A percentile compares a stretch with the other conserved stretches of the same genome.
phyloP scores from a whole-genome alignment of 2,113 vertebrate genomes.

The Thamnophis sirtalis region DNA sequence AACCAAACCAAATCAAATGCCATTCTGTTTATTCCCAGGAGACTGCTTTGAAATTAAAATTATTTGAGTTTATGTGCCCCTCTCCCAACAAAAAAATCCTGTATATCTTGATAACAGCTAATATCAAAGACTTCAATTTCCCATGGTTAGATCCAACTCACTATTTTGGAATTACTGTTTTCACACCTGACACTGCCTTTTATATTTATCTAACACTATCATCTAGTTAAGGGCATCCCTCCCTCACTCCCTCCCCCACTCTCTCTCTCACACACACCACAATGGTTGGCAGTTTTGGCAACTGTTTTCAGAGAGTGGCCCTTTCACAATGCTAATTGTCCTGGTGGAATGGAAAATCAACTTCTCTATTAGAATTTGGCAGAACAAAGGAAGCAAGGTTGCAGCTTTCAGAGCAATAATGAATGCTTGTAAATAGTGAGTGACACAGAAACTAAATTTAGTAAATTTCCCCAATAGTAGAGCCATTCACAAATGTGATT shows the following conservation, averaged over 20 bases:
- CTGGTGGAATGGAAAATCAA: neutral
- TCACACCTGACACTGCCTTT: neutral
- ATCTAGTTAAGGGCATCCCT: neutral
- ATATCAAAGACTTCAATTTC: neutral
- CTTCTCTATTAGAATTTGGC: neutral
- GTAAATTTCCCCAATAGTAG: conserved; percentile 26
- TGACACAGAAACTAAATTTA: conserved; percentile 8
- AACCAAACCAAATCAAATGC: neutral
- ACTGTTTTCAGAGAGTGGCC: neutral
- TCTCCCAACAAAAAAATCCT: neutral
- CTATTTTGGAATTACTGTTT: neutral
- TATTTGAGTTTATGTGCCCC: neutral
- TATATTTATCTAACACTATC: neutral
- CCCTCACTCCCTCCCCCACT: no score
- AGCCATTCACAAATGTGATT: conserved; percentile 21
- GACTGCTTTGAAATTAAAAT: neutral
- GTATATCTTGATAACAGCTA: neutral
- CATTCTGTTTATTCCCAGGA: neutral
- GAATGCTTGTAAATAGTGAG: conserved; percentile 14
- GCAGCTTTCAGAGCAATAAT: neutral
- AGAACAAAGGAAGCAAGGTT: conserved; percentile 21
- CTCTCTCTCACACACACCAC: neutral
- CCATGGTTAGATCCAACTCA: neutral
- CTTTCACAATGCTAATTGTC: neutral
- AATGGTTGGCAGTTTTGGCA: neutral